phyloP scores from a whole-genome alignment of 2,113 vertebrate genomes.

The Asarcornis scutulata region DNA sequence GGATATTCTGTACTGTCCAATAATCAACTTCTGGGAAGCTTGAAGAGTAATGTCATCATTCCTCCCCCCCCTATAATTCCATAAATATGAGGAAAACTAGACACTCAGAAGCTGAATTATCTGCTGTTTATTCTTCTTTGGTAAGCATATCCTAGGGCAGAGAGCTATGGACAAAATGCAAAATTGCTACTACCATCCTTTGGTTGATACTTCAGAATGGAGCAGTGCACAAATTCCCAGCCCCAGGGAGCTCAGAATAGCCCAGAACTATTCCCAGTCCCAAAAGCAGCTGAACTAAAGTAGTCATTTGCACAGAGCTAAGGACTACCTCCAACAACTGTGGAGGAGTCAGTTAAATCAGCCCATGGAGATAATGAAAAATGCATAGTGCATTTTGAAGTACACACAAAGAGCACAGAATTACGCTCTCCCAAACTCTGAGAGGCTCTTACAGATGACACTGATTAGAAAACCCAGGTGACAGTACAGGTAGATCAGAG shows the following conservation, averaged over 20 bases:
- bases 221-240: not conserved
- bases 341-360: not conserved
- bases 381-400: not conserved
- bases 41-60: not conserved
- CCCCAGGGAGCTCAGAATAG: not conserved
- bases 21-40: not conserved
- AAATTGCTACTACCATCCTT: not conserved
- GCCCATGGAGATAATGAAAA: not conserved
- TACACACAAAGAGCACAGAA: not conserved
- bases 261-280: not conserved
- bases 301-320: not conserved
- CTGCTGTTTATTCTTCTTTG: not conserved
- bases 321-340: accelerated
- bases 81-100: not conserved
- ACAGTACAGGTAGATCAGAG: not conserved
- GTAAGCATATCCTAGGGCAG: not conserved
- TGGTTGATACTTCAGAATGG: not conserved
- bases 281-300: not conserved
- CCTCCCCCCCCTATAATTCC: not conserved
- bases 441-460: not conserved
- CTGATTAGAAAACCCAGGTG: not conserved
- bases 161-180: not conserved
- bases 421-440: not conserved
- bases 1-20: not conserved
- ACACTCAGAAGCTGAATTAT: not conserved